A percentile compares a stretch with the other conserved stretches of the same genome.
Conservation (phyloP, 1,140 invertebrate species). For the Plectrocnemia conspersa region DNA sequence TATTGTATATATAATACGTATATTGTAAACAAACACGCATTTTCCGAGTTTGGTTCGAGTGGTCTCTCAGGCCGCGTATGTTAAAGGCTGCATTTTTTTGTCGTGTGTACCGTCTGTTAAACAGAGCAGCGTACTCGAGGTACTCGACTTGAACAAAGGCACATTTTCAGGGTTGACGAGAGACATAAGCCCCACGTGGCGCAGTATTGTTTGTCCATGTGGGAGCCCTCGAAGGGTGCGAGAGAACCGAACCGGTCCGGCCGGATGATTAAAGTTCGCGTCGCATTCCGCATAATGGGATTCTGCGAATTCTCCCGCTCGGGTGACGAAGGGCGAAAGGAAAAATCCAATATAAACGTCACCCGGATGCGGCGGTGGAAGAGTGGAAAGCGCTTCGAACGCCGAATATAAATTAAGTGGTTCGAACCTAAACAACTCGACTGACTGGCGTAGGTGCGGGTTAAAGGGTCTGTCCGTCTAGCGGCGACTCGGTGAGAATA, state of each 20-base stretch:
- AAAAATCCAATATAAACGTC: slow-evolving; percentile 33
- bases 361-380: slow-evolving; percentile 10
- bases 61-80: no score
- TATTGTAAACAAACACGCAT: no score
- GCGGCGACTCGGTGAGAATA: no score
- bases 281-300: slow-evolving; percentile 25
- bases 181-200: not conserved
- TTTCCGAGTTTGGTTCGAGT: no score
- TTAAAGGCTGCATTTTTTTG: no score
- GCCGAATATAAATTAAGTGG: not conserved
- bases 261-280: slow-evolving; percentile 29
- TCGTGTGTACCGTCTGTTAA: no score
- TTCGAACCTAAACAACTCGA: not conserved
- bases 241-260: slow-evolving; percentile 13
- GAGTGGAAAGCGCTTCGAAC: slow-evolving; percentile 9
- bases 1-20: no score
- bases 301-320: slow-evolving; percentile 25
- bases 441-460: no score
- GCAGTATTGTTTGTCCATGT: slow-evolving; percentile 3
- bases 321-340: slow-evolving; percentile 28
- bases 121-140: no score
- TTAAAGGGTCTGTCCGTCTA: no score
- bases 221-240: slow-evolving; percentile 1
- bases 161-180: not conserved
- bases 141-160: not conserved